phyloP scores from a whole-genome alignment of 1,140 invertebrate species.

The Drosophila funebris region DNA sequence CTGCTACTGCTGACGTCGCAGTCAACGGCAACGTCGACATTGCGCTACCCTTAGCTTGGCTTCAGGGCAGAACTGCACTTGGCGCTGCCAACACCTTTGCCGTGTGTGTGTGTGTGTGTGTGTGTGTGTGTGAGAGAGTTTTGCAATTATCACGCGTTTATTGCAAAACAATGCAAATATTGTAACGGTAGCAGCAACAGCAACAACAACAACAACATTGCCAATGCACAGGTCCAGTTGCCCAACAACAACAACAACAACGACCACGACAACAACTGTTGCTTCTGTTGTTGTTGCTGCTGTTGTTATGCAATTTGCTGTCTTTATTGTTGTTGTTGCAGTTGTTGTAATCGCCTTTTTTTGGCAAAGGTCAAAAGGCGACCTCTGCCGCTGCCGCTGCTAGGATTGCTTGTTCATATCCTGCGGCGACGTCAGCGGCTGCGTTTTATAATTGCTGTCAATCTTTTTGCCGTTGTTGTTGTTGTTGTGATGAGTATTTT shows the following conservation, averaged over 20 bases:
- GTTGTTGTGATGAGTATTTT: constrained; percentile 14
- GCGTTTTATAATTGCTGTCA: constrained; percentile 72
- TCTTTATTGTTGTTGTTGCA: constrained; percentile 17
- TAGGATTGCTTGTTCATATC: constrained; percentile 53
- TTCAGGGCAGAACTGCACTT: constrained; percentile 36
- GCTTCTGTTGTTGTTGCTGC: constrained; percentile 29
- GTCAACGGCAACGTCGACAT: neutral
- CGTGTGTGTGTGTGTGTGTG: constrained; percentile 27
- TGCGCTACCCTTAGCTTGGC: constrained; percentile 28
- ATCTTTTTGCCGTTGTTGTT: constrained; percentile 42
- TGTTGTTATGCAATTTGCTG: constrained; percentile 43
- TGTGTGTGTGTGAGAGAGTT: constrained; percentile 34
- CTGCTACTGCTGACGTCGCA: neutral
- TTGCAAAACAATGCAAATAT: constrained; percentile 79
- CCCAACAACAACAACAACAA: constrained; percentile 16
- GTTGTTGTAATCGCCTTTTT: constrained; percentile 28
- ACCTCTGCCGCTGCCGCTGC: constrained; percentile 3
- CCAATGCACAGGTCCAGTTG: constrained; percentile 28
- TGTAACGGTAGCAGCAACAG: constrained; percentile 39
- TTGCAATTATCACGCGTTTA: constrained; percentile 78
- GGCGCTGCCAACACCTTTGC: constrained; percentile 47
- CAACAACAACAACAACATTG: constrained; percentile 10
- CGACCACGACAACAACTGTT: constrained; percentile 45
- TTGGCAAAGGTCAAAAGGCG: constrained; percentile 56
- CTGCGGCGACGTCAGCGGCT: constrained; percentile 46